A percentile compares a stretch with the other conserved stretches of the same genome.
Conservation (phyloP, 2,888 invertebrate genomes). For the Monoplex corrugatus region DNA sequence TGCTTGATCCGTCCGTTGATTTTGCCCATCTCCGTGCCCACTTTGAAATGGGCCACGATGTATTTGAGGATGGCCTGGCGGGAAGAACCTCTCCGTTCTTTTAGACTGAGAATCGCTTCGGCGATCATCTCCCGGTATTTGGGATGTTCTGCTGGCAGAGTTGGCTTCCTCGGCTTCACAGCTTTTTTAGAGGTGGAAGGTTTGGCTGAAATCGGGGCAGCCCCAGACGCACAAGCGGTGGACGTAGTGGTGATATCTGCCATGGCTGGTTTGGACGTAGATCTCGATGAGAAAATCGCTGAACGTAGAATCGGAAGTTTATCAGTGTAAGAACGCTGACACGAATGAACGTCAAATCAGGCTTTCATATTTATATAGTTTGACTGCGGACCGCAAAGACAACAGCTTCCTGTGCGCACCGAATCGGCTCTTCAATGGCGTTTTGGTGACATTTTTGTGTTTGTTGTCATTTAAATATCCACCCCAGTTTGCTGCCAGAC, state of each 20-base stretch:
- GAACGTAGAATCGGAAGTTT: no score
- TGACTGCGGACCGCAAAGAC: conserved; percentile 27
- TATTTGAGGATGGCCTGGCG: conserved; percentile 80
- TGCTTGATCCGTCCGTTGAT: conserved; percentile 68
- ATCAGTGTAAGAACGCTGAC: neutral
- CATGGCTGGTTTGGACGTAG: conserved; percentile 36
- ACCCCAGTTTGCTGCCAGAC: no score
- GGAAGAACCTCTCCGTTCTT: conserved; percentile 78
- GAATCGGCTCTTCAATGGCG: neutral
- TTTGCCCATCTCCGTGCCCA: conserved; percentile 67
- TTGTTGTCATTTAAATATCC: neutral
- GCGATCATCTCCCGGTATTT: conserved; percentile 77
- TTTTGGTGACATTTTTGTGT: conserved; percentile 12
- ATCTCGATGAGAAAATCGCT: no score
- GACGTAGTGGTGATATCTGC: conserved; percentile 49
- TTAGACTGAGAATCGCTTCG: conserved; percentile 75
- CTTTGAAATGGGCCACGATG: conserved; percentile 77
- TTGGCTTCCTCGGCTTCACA: neutral
- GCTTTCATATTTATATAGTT: neutral
- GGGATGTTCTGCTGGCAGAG: conserved; percentile 61
- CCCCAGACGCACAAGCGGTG: neutral
- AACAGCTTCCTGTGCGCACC: neutral
- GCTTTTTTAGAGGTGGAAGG: conserved; percentile 21
- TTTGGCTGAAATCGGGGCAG: conserved; percentile 7
- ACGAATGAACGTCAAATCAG: neutral